Conservation (phyloP, 1,140 invertebrate genomes). For the Solenopsis invicta region DNA sequence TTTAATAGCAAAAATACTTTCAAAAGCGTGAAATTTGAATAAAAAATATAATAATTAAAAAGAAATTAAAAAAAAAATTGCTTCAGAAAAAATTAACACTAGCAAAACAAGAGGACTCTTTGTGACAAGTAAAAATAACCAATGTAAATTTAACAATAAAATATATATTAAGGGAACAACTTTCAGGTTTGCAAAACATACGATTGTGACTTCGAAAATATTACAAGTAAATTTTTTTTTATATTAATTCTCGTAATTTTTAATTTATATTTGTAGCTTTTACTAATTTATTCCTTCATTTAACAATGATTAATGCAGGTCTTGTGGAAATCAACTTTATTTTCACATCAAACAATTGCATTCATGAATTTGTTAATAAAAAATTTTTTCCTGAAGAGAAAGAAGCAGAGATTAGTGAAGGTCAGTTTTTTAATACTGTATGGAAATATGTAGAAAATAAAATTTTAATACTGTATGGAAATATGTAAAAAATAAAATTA, state of each 20-base stretch:
- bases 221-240: background rate
- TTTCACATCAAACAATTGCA: too few relatives aligned
- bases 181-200: background rate
- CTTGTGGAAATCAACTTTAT: too few relatives aligned
- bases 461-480: too few relatives aligned
- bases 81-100: background rate
- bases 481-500: too few relatives aligned
- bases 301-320: too few relatives aligned
- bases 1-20: background rate
- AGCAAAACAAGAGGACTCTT: background rate
- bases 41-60: constrained; percentile 10
- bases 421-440: too few relatives aligned
- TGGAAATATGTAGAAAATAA: too few relatives aligned
- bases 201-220: background rate
- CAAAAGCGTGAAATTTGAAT: background rate
- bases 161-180: background rate
- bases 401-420: too few relatives aligned
- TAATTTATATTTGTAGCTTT: background rate
- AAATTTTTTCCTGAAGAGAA: too few relatives aligned
- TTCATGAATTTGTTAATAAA: too few relatives aligned
- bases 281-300: background rate
- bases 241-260: background rate
- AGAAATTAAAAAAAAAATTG: background rate
- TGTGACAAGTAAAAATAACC: background rate
- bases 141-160: background rate